Evolutionary conservation across 1,140 invertebrate species (phyloP), one percentile per base, ranked within the genome.

Genomic region (Acromyrmex heyeri): DNA sequence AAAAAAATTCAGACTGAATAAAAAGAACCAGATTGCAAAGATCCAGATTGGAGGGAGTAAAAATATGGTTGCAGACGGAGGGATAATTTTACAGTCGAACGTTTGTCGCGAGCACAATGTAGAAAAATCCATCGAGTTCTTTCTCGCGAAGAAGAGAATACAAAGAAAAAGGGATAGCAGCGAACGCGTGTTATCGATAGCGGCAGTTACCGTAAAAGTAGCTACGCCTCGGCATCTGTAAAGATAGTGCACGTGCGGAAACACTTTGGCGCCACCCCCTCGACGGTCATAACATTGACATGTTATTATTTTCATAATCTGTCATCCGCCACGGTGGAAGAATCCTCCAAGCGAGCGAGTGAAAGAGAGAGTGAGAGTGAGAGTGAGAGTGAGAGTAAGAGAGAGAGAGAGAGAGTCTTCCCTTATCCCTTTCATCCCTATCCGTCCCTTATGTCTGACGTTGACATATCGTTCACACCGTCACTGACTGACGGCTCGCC

Each of bases 231-330:
- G 53, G n/a, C 18, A 57, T 48, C 18, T 21, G 65, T 53, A 21
- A 27, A 14, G 55, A 83, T 34, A 14, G 14, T 27, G 75, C 38
- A 44, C 57, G 38, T 24, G 34, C 38, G 69, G 30, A 81, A 81
- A 81, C 69, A 65, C 57, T 77, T 75, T 62, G 55, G 38, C n/a
- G 14, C 65, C 64, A 50, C 8, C 27, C 62, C 21, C 65, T 14
- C 18, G 55, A 44, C 50, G n/a, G 24, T 82, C 67, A 18, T 82
- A 86, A 81, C 75, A 81, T 86, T 82, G 85, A 81, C 76, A 59
- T 64, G 27, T 86, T 87, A 87, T 87, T 87, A 87, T 86, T 87
- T 86, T 86, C 27, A 88, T 78, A 85, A 79, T 76, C 83, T 86
- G 87, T 88, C 87, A 55, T 73, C 73, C 64, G 30, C 50, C 18